Evolutionary conservation across 2,888 invertebrate species (phyloP).

Genomic region (Parascotia fuliginaria): DNA sequence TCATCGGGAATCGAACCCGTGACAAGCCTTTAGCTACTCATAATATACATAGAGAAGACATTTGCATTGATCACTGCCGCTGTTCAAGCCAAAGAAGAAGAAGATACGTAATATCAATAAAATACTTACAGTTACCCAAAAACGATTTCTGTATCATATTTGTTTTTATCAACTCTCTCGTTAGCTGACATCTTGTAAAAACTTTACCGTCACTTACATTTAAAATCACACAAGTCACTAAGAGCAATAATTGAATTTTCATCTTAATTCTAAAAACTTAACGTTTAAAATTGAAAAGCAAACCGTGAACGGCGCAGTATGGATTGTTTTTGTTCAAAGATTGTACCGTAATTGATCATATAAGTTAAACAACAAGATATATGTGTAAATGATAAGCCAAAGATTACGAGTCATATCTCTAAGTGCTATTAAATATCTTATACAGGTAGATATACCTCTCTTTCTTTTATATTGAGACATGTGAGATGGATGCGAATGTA

Average conservation of each 20-base stretch:
- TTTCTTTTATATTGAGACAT: background rate
- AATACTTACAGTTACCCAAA: conserved; percentile 65
- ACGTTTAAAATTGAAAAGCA: background rate
- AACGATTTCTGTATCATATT: conserved; percentile 55
- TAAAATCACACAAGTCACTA: background rate
- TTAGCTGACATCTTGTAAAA: conserved; percentile 61
- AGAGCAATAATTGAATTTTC: conserved; percentile 2
- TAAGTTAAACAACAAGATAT: background rate
- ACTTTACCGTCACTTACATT: conserved; percentile 41
- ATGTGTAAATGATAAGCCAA: background rate
- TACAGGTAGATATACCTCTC: background rate
- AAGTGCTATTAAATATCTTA: background rate
- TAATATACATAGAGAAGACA: too few relatives aligned
- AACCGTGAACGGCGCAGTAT: background rate
- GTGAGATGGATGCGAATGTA: too few relatives aligned
- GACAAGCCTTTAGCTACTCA: too few relatives aligned
- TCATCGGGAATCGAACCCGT: too few relatives aligned
- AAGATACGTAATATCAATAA: too few relatives aligned
- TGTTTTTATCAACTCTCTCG: conserved; percentile 49
- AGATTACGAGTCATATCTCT: background rate
- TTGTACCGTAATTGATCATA: background rate
- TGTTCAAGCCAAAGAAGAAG: too few relatives aligned
- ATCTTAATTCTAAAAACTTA: background rate
- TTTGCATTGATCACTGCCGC: too few relatives aligned
- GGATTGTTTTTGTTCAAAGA: background rate